Conservation (phyloP, 2,888 invertebrate species). For the Coremacera marginata region DNA sequence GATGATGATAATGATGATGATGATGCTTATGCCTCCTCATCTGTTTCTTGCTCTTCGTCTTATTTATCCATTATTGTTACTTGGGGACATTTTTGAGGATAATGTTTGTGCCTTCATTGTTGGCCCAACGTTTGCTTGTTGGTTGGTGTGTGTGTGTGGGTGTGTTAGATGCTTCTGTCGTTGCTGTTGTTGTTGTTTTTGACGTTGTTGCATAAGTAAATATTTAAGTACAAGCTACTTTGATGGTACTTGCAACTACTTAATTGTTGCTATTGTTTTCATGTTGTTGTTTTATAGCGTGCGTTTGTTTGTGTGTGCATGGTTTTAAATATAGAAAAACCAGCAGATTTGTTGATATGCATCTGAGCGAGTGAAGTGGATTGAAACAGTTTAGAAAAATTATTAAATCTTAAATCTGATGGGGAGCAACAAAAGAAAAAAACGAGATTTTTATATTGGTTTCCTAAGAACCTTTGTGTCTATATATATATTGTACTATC, state of each 20-base stretch:
- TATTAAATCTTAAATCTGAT: too few species aligned
- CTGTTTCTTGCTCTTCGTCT: background rate
- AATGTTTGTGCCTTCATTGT: background rate
- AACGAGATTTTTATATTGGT: background rate
- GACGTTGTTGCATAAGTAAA: conserved; percentile 21
- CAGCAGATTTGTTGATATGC: conserved; percentile 45
- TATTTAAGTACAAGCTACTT: conserved; percentile 15
- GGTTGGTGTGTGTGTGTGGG: too few species aligned
- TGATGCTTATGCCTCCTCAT: background rate
- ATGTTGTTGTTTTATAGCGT: conserved; percentile 20
- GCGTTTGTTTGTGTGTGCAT: conserved; percentile 36
- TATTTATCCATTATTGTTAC: conserved; percentile 10
- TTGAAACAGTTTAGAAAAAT: background rate
- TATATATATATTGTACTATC: too few species aligned
- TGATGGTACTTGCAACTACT: conserved; percentile 14
- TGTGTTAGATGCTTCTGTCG: conserved; percentile 1
- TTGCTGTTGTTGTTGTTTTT: conserved; percentile 12
- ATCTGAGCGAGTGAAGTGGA: conserved; percentile 36
- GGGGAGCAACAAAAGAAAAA: too few species aligned
- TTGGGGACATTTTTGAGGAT: conserved; percentile 2
- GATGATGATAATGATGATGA: background rate
- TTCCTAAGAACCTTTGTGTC: background rate
- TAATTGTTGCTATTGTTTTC: conserved; percentile 18
- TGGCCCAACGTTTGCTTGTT: conserved; percentile 9
- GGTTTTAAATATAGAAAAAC: conserved; percentile 45